Percentiles rank a stretch among this genome's conserved stretches.
phyloP scores from a whole-genome alignment of 2,888 invertebrate species.

The Cacoxenus indagator region DNA sequence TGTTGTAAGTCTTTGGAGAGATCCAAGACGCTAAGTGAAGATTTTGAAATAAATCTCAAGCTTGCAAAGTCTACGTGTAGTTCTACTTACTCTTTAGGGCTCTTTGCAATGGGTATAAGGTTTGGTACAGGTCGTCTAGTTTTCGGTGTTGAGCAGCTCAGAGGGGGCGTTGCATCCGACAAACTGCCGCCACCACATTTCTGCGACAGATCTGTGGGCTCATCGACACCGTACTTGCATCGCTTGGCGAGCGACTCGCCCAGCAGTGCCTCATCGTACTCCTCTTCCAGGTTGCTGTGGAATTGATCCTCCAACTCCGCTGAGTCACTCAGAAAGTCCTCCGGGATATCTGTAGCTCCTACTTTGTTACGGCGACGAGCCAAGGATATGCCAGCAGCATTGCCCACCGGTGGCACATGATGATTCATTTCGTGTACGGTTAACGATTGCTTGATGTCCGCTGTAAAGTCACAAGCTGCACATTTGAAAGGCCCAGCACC shows the following conservation, averaged over 20 bases:
- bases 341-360: constrained; percentile 75
- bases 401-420: constrained; percentile 85
- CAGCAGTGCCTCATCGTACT: constrained; percentile 60
- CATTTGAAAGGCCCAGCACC: constrained; percentile 89
- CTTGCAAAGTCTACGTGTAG: not conserved
- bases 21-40: constrained; percentile 60
- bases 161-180: constrained; percentile 64
- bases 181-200: constrained; percentile 59
- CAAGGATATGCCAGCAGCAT: constrained; percentile 73
- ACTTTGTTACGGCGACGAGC: constrained; percentile 80
- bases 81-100: constrained; percentile 53
- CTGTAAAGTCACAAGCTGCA: constrained; percentile 89
- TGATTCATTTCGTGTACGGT: constrained; percentile 94
- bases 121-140: constrained; percentile 79
- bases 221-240: constrained; percentile 65
- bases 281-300: constrained; percentile 67
- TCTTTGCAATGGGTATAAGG: constrained; percentile 78
- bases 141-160: constrained; percentile 62
- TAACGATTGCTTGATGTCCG: constrained; percentile 91
- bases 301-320: constrained; percentile 67
- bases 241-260: constrained; percentile 59
- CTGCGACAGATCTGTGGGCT: constrained; percentile 70
- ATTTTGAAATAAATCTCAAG: not conserved
- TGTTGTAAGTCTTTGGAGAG: constrained; percentile 67
- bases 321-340: constrained; percentile 68